Evolutionary conservation across 2,888 invertebrate species (phyloP).

Genomic region (Leuctra nigra): DNA sequence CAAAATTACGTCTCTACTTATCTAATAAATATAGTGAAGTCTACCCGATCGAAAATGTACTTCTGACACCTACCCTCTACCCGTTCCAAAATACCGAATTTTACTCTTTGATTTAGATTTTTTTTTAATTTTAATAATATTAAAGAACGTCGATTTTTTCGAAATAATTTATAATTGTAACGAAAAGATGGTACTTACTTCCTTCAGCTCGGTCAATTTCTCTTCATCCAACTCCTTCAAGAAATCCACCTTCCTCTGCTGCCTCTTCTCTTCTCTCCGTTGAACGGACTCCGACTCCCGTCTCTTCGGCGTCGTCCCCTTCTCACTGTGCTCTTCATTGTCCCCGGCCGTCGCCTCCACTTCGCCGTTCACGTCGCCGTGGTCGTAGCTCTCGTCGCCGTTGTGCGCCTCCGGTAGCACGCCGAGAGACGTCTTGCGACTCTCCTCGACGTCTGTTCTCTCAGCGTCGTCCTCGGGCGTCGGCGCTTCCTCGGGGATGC

Average conservation of each 20-base stretch:
- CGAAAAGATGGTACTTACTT: too few relatives aligned
- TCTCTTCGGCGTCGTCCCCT: neutral
- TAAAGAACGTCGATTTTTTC: too few relatives aligned
- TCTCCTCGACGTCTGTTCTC: neutral
- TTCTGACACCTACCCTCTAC: neutral
- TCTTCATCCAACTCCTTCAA: conserved; percentile 51
- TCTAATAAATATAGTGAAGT: too few relatives aligned
- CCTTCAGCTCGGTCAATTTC: conserved; percentile 57
- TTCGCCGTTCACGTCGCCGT: too few relatives aligned
- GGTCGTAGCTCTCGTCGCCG: too few relatives aligned
- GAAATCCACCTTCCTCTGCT: too few relatives aligned
- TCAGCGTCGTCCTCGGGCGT: conserved; percentile 5
- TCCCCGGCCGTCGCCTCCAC: too few relatives aligned
- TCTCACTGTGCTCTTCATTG: neutral
- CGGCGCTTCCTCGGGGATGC: neutral
- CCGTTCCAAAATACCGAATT: neutral
- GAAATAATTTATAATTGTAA: too few relatives aligned
- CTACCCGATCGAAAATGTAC: neutral
- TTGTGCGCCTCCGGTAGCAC: neutral
- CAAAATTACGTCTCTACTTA: too few relatives aligned
- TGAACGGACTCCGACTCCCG: neutral
- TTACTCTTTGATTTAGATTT: too few relatives aligned
- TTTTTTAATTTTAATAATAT: too few relatives aligned
- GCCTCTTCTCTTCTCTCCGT: conserved; percentile 13
- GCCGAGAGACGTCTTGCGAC: neutral